Evolutionary conservation across 92 coral and sea anemone species (phyloP).

Genomic region (Phenganax subtilis): DNA sequence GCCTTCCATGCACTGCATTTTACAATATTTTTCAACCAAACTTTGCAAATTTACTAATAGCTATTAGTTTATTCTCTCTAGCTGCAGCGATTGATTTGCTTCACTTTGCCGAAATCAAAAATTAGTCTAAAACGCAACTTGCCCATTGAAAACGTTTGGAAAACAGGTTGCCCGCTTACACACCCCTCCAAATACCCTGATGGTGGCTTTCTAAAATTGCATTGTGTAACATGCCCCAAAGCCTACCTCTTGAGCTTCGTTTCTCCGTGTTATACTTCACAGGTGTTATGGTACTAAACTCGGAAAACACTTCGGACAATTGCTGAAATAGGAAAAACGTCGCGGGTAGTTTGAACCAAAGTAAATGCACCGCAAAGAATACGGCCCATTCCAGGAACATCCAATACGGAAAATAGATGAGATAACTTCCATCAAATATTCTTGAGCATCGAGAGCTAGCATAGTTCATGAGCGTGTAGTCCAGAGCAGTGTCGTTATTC

Average conservation of each 20-base stretch:
- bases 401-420: slow-evolving; percentile 29
- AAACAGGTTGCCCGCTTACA: no score
- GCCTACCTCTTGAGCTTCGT: slow-evolving; percentile 2
- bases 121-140: no score
- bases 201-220: no score
- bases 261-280: slow-evolving; percentile 33
- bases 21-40: no score
- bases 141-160: no score
- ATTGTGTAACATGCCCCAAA: not conserved
- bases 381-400: slow-evolving; percentile 38
- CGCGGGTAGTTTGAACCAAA: slow-evolving; percentile 39
- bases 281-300: slow-evolving; percentile 28
- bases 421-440: slow-evolving; percentile 28
- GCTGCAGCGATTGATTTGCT: no score
- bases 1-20: no score
- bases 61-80: no score
- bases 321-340: slow-evolving; percentile 34
- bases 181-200: no score
- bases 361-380: slow-evolving; percentile 8
- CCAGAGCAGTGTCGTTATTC: slow-evolving; percentile 26
- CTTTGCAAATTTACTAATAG: no score
- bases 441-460: slow-evolving; percentile 35
- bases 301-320: slow-evolving; percentile 36
- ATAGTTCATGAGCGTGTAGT: slow-evolving; percentile 11
- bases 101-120: no score